Conservation (phyloP, 1,140 invertebrate species). For the Bombus pascuorum region DNA sequence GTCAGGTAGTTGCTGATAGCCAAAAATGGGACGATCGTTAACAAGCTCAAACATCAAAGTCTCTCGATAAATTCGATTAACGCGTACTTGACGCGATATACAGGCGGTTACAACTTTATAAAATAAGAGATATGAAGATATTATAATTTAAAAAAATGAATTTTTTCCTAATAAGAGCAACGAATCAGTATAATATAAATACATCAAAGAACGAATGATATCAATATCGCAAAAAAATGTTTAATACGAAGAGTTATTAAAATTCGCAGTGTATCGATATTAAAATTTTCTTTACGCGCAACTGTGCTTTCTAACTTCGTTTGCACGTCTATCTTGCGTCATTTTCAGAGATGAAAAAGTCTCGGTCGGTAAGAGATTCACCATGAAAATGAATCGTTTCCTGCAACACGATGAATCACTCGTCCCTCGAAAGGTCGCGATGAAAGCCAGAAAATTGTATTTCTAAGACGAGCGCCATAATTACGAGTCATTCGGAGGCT, state of each 20-base stretch:
- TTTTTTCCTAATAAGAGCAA: too few species aligned
- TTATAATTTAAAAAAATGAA: too few species aligned
- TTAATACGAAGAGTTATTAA: too few species aligned
- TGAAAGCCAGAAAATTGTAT: constrained; percentile 27
- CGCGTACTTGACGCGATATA: neutral
- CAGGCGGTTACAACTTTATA: neutral
- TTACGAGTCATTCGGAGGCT: constrained; percentile 31
- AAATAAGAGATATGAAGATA: too few species aligned
- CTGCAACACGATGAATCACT: constrained; percentile 6
- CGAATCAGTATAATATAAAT: too few species aligned
- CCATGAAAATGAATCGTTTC: neutral
- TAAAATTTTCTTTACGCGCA: neutral
- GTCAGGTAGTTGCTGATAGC: neutral
- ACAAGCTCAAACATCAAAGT: constrained; percentile 15
- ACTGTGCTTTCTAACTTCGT: constrained; percentile 6
- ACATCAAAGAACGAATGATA: too few species aligned
- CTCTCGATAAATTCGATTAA: constrained; percentile 15
- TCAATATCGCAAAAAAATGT: too few species aligned
- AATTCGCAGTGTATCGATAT: too few species aligned
- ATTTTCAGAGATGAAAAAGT: too few species aligned
- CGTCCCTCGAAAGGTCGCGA: neutral
- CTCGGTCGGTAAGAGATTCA: neutral
- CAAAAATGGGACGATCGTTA: constrained; percentile 12
- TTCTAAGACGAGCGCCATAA: constrained; percentile 17
- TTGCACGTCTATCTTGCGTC: neutral